Conservation (phyloP, 2,797 vertebrate species). For the Melanotaenia pygmaea region DNA sequence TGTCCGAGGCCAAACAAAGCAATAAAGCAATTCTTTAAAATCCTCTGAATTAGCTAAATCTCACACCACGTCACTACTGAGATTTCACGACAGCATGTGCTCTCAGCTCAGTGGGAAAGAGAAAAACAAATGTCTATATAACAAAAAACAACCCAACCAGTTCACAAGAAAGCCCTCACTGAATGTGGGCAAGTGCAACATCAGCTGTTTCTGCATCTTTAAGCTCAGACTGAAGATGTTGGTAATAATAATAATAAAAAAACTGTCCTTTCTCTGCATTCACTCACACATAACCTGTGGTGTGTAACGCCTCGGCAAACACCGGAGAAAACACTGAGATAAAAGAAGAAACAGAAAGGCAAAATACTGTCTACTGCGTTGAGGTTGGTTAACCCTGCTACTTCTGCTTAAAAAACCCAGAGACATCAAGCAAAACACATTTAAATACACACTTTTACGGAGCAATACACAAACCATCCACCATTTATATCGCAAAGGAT, state of each 20-base stretch:
- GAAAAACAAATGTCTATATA: conserved; percentile 37
- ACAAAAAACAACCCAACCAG: conserved; percentile 21
- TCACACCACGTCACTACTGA: conserved; percentile 75
- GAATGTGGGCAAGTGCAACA: conserved; percentile 57
- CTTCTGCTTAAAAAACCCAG: conserved; percentile 44
- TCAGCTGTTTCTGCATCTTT: conserved; percentile 49
- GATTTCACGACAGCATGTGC: conserved; percentile 32
- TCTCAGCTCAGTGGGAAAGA: conserved; percentile 77
- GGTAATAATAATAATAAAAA: neutral
- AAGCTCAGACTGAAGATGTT: conserved; percentile 40
- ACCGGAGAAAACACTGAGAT: conserved; percentile 18
- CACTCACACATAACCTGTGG: conserved; percentile 49
- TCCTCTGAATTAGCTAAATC: conserved; percentile 42
- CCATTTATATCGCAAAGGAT: conserved; percentile 24
- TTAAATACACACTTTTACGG: conserved; percentile 50
- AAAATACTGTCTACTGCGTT: conserved; percentile 59
- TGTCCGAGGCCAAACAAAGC: conserved; percentile 45
- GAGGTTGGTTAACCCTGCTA: conserved; percentile 51
- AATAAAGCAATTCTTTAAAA: conserved; percentile 34
- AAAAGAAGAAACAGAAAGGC: conserved; percentile 43
- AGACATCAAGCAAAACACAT: conserved; percentile 36
- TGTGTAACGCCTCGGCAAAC: conserved; percentile 51
- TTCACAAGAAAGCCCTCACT: conserved; percentile 45
- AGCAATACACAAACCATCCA: conserved; percentile 26
- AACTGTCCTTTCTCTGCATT: conserved; percentile 60